Evolutionary conservation across 1,140 invertebrate genomes (phyloP).

Genomic region (Rhysida immarginata): DNA sequence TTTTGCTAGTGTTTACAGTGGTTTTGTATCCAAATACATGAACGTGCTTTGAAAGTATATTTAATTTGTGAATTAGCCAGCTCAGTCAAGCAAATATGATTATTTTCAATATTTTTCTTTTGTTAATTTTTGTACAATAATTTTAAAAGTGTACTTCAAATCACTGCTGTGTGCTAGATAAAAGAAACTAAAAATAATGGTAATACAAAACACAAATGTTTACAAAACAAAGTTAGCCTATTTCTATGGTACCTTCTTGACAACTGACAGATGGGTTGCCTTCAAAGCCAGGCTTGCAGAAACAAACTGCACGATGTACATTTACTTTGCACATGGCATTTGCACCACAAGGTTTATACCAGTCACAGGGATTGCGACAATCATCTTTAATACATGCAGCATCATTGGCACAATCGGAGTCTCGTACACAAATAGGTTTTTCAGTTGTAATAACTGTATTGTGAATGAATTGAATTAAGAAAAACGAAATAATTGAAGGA

Average conservation of each 20-base stretch:
- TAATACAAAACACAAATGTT: too few relatives aligned
- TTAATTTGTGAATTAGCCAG: too few relatives aligned
- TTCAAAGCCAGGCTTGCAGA: constrained; percentile 60
- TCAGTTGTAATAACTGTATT: constrained; percentile 20
- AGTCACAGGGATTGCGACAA: constrained; percentile 18
- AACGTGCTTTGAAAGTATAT: too few relatives aligned
- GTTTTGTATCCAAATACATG: too few relatives aligned
- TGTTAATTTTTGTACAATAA: too few relatives aligned
- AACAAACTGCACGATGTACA: constrained; percentile 19
- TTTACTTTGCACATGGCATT: constrained; percentile 32
- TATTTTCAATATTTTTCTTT: too few relatives aligned
- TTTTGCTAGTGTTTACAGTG: too few relatives aligned
- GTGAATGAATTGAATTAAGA: constrained; percentile 49
- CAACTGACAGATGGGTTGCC: constrained; percentile 66
- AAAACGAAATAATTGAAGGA: constrained; percentile 49
- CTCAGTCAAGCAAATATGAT: too few relatives aligned
- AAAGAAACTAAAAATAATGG: too few relatives aligned
- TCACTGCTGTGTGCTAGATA: too few relatives aligned
- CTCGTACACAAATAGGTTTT: constrained; percentile 41
- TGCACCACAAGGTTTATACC: constrained; percentile 55
- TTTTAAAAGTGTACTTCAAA: too few relatives aligned
- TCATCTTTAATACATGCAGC: constrained; percentile 17
- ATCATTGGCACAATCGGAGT: constrained; percentile 18
- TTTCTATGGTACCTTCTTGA: constrained; percentile 50
- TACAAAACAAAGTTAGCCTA: too few relatives aligned